Base-by-base conservation (phyloP, 1,140 invertebrate species). In the Sipha flava region DNA sequence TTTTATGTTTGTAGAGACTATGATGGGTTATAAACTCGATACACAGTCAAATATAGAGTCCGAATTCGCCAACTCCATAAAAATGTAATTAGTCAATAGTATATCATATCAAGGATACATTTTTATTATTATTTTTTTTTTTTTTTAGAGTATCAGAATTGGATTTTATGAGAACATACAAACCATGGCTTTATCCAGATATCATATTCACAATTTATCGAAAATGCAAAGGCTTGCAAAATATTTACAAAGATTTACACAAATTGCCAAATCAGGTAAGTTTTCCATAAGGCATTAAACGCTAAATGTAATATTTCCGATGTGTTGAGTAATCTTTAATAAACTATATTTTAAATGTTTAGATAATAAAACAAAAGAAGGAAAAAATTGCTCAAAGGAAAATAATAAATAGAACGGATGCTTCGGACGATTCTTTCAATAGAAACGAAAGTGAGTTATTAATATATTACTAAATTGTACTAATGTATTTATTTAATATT, bases 21-120 rank as follows among this genome's bases (percentile, higher is more conserved):
- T 94, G 14, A 95, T 96, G 93, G 95, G 95, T 3, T 88, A 90
- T 10, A 88, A 89, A 59, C 85, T 95, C 3, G 88, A 92, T 84
- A 91, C 91, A 0, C 94, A 95, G 86, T 86, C 86, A 16, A 86
- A 92, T 82, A 84, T 84, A 1, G 87, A 92, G 16, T 80, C 73
- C 31, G 82, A 83, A 72, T 83, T 83, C 26, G 79, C 72, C 12
- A 21, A 59, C 43, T 81, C 82, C 1, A 52, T 83, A 29, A 79
- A 40, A 52, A 83, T 77, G 82, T 83, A 80, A 70, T 9, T 70
- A 16, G 23, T 10, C n/a, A n/a, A n/a, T n/a, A n/a, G n/a, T n/a
- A n/a, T n/a, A n/a, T n/a, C n/a, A n/a, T n/a, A n/a, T n/a, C n/a
- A n/a, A n/a, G n/a, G n/a, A n/a, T n/a, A n/a, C n/a, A n/a, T n/a